Base-by-base conservation (phyloP, 2,113 vertebrate species). In the Psittacara wagleri region DNA sequence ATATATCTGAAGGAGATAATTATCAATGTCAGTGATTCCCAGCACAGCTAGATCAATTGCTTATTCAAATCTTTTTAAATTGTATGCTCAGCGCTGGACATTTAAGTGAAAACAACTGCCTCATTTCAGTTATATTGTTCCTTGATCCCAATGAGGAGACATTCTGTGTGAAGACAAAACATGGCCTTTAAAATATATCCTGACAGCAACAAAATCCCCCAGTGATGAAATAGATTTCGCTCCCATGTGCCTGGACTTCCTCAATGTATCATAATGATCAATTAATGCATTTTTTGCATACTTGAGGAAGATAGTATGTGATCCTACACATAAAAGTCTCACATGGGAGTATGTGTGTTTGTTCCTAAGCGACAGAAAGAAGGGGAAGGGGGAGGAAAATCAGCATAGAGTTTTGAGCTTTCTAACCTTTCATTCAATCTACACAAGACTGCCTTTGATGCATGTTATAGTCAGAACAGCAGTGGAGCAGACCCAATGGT, bases 161-260 rank as follows among this genome's bases (percentile, higher is more conserved):
- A 28, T 0, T 25, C 19, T 27, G 20, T 29, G 28, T 48, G 44
- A 88, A 86, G 41, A 49, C 2, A 41, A 70, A 46, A 62, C 1
- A 1, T 25, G 37, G 25, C 33, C 25, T 70, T 70, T 16, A 66
- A 61, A 0, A 0, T 27, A 51, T 13, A 61, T 15, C 27, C 57
- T 44, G n/a, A 41, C 22, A 82, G 27, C 19, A 62, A 41, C 3
- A 4, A 63, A 82, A 35, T 41, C 23, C 28, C 17, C 25, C 28
- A 23, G 17, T 29, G 19, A 63, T 39, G 23, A 52, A 91, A 62
- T 0, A 51, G 25, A 28, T 61, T 7, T 4, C 5, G 11, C 5
- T 20, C 62, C 24, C 43, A 29, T 17, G 68, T 5, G 48, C 39
- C 57, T 46, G 46, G 17, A 67, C 7, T 51, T 68, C 39, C 55